Evolutionary conservation across 2,797 vertebrate genomes (phyloP).

Genomic region (Lophura swinhoii): DNA sequence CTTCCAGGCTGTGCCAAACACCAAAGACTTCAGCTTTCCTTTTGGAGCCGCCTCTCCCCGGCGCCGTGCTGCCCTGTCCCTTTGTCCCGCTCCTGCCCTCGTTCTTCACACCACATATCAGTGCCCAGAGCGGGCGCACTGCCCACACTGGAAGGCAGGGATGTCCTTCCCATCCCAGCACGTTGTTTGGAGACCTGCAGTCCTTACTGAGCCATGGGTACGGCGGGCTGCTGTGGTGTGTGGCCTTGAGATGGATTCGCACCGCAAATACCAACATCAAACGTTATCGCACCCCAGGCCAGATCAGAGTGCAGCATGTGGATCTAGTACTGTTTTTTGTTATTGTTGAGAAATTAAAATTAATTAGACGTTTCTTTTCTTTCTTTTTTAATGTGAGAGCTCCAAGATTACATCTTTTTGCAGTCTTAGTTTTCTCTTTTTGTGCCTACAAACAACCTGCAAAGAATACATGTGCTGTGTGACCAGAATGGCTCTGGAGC

Average conservation of each 20-base stretch:
- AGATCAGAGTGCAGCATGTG: not conserved
- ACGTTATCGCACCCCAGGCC: not conserved
- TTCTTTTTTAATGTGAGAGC: not conserved
- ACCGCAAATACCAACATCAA: not conserved
- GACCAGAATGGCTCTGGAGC: slow-evolving; percentile 7
- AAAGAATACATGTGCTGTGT: not conserved
- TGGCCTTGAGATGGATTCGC: not conserved
- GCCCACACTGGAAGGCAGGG: not conserved
- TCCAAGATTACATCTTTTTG: not conserved
- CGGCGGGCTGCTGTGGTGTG: not conserved
- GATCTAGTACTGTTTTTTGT: not conserved
- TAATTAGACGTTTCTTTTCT: not conserved
- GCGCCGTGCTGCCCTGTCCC: not conserved
- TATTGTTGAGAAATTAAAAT: not conserved
- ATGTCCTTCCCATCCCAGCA: not conserved
- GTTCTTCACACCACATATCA: fast-evolving
- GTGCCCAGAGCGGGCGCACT: not conserved
- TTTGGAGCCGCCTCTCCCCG: not conserved
- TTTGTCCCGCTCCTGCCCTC: not conserved
- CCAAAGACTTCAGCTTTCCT: not conserved
- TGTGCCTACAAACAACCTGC: slow-evolving; percentile 4
- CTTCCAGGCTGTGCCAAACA: not conserved
- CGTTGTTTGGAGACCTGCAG: not conserved
- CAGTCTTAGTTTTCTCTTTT: not conserved
- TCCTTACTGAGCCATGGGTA: not conserved